Conservation (phyloP, 1,140 invertebrate genomes). For the Drosophila melanica region DNA sequence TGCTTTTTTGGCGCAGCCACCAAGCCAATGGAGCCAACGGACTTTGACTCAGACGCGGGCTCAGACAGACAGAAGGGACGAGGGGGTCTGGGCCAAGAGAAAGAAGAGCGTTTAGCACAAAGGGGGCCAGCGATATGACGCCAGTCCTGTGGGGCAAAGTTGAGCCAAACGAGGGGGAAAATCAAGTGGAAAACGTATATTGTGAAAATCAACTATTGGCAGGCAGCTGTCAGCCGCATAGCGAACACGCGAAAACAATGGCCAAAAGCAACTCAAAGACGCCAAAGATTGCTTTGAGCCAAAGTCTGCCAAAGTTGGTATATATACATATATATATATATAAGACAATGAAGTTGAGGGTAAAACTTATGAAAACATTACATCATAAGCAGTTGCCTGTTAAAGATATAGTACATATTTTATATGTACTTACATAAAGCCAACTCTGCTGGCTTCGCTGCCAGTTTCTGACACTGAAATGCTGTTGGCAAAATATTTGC, state of each 20-base stretch:
- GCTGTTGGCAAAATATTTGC: slow-evolving; percentile 73
- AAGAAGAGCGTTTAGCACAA: slow-evolving; percentile 7
- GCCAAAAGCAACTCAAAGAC: slow-evolving; percentile 43
- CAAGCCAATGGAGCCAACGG: slow-evolving; percentile 4
- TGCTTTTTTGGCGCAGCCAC: slow-evolving; percentile 41
- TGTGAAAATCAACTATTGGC: slow-evolving; percentile 79
- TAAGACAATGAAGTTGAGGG: not conserved
- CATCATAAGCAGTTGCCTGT: slow-evolving; percentile 65
- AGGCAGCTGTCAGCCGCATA: slow-evolving; percentile 77
- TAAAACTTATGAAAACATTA: slow-evolving; percentile 74
- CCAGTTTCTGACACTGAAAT: slow-evolving; percentile 70
- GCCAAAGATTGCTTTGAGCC: slow-evolving; percentile 49
- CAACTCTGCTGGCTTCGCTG: slow-evolving; percentile 1
- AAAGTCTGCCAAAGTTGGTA: slow-evolving; percentile 48
- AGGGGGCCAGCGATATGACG: slow-evolving; percentile 9
- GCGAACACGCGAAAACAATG: slow-evolving; percentile 68
- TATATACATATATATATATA: not conserved
- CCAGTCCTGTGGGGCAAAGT: slow-evolving; percentile 9
- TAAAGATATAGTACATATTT: slow-evolving; percentile 14
- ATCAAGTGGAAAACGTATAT: slow-evolving; percentile 75
- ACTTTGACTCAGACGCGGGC: not conserved
- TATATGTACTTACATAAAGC: not conserved
- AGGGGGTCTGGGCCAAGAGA: not conserved
- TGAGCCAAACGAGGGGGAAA: slow-evolving; percentile 62
- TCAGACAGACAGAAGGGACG: not conserved